Evolutionary conservation across 1,140 invertebrate species (phyloP).

Genomic region (Phymastichus coffea): DNA sequence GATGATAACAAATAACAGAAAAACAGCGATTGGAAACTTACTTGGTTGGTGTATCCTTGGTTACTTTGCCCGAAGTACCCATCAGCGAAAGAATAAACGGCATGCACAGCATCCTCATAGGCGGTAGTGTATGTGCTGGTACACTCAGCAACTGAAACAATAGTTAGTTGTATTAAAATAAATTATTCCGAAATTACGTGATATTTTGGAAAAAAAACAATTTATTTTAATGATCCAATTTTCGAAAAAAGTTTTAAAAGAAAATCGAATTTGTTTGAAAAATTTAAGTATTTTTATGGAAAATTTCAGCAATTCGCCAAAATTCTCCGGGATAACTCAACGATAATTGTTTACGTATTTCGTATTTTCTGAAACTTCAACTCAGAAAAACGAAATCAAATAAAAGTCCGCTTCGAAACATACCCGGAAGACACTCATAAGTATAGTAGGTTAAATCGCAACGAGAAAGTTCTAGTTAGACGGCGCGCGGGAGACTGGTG

Average conservation of each 20-base stretch:
- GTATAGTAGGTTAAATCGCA: conserved; percentile 12
- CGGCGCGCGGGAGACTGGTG: conserved; percentile 23
- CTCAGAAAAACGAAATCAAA: too few species aligned
- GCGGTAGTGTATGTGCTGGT: conserved; percentile 58
- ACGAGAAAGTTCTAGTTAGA: not conserved
- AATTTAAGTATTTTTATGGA: too few species aligned
- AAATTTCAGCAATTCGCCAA: too few species aligned
- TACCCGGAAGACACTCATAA: conserved; percentile 10
- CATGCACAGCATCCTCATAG: conserved; percentile 54
- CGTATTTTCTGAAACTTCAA: too few species aligned
- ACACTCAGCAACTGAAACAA: conserved; percentile 56
- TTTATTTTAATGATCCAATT: not conserved
- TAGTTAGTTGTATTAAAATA: conserved; percentile 22
- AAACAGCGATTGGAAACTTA: conserved; percentile 14
- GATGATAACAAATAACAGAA: not conserved
- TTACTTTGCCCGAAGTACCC: conserved; percentile 31
- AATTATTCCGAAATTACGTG: not conserved
- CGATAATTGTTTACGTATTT: too few species aligned
- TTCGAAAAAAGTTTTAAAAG: not conserved
- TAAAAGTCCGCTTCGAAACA: too few species aligned
- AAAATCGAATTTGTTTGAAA: not conserved
- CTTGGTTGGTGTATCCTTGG: conserved; percentile 28
- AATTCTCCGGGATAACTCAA: too few species aligned
- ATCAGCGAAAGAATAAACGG: conserved; percentile 55
- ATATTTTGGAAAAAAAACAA: conserved; percentile 2